These are phyloP conservation scores for Oscheius sp. DNA, from an alignment of 2,888 invertebrate genomes.

Conservation along the genomic window DNA sequence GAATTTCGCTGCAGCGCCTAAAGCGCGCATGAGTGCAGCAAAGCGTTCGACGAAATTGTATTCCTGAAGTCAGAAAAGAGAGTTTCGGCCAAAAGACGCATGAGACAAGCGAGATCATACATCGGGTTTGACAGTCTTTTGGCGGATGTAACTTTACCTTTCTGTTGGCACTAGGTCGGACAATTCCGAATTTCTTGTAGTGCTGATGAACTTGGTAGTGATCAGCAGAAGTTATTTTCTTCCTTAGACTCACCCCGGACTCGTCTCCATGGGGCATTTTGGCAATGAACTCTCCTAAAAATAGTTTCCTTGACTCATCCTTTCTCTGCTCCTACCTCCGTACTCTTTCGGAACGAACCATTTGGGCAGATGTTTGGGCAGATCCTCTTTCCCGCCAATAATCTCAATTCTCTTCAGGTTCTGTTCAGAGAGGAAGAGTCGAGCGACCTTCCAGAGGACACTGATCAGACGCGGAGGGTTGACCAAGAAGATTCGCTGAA, in stretches of 20 bases:
- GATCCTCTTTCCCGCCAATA: conserved; percentile 44
- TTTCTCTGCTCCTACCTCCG: conserved; percentile 44
- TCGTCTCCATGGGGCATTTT: conserved; percentile 52
- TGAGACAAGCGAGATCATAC: no score
- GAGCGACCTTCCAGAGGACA: conserved; percentile 56
- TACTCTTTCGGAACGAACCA: conserved; percentile 58
- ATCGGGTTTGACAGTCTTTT: no score
- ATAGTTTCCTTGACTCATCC: background rate
- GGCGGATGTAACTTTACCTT: conserved; percentile 36
- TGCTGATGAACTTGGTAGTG: conserved; percentile 54
- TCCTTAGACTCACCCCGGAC: conserved; percentile 54
- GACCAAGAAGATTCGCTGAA: conserved; percentile 56
- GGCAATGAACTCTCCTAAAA: conserved; percentile 54
- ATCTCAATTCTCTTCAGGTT: conserved; percentile 57
- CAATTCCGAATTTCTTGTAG: conserved; percentile 47
- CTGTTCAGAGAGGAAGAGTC: conserved; percentile 56
- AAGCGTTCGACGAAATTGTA: no score
- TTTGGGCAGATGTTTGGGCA: conserved; percentile 51
- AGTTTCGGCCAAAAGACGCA: no score
- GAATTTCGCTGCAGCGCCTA: no score
- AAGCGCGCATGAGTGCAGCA: no score
- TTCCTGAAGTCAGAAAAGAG: no score
- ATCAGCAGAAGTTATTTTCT: conserved; percentile 53
- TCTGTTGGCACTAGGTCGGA: conserved; percentile 51
- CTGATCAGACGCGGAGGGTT: conserved; percentile 57